phyloP scores from a whole-genome alignment of 2,888 invertebrate genomes.

The Poecilus cupreus region DNA sequence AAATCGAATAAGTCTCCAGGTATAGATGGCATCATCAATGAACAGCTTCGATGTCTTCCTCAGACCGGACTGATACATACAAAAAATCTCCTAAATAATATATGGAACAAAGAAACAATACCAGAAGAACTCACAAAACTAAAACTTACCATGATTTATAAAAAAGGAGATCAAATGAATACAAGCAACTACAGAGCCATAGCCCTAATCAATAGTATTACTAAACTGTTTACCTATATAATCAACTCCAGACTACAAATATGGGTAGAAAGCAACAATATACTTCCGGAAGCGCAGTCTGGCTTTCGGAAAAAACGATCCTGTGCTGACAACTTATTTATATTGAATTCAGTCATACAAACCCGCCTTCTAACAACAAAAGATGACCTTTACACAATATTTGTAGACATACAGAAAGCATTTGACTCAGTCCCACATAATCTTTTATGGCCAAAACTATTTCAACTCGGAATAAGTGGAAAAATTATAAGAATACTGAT shows the following conservation, averaged over 20 bases:
- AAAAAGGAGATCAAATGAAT: too few relatives aligned
- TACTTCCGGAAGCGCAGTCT: too few relatives aligned
- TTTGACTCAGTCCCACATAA: not conserved
- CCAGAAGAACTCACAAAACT: not conserved
- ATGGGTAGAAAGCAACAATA: too few relatives aligned
- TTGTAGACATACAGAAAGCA: not conserved
- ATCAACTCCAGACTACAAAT: too few relatives aligned
- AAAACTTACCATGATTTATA: not conserved
- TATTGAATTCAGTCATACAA: not conserved
- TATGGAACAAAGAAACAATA: not conserved
- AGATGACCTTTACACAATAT: not conserved
- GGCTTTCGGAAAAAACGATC: too few relatives aligned
- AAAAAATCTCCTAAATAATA: not conserved
- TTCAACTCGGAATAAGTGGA: not conserved
- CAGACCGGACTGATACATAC: too few relatives aligned
- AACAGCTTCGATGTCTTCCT: too few relatives aligned
- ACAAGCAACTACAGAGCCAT: too few relatives aligned
- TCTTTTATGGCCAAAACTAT: not conserved
- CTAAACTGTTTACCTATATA: too few relatives aligned
- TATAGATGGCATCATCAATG: too few relatives aligned
- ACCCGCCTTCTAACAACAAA: not conserved
- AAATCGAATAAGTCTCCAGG: not conserved
- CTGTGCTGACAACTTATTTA: not conserved
- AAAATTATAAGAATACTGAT: not conserved
- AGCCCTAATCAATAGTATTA: too few relatives aligned